These are phyloP conservation scores for Spheniscus humboldti DNA, from an alignment of 2,797 vertebrate species.

Conservation along the genomic window DNA sequence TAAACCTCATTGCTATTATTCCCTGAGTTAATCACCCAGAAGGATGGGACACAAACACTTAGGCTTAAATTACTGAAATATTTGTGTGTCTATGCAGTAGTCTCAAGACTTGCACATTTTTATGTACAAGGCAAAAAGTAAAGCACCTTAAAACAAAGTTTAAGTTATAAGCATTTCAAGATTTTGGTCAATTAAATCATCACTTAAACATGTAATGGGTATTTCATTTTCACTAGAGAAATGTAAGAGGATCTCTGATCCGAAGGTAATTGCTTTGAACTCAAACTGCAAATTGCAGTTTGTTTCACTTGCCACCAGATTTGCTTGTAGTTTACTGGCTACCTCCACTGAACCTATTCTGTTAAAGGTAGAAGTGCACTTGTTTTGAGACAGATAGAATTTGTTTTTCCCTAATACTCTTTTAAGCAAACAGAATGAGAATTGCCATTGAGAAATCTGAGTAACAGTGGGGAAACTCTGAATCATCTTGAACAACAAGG, in stretches of 20 bases:
- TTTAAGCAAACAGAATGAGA: neutral
- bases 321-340: neutral
- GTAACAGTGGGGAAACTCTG: neutral
- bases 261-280: neutral
- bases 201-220: constrained; percentile 1
- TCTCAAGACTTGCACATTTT: neutral
- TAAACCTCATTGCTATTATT: constrained; percentile 24
- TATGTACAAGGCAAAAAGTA: neutral
- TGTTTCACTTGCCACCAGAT: neutral
- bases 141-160: neutral
- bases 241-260: neutral
- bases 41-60: constrained; percentile 5
- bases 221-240: constrained; percentile 15
- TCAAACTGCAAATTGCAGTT: neutral
- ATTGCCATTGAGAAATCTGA: neutral
- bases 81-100: neutral
- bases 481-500: neutral
- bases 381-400: neutral
- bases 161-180: constrained; percentile 26
- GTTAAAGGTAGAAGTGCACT: neutral
- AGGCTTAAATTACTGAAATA: constrained; percentile 52
- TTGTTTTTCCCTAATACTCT: neutral
- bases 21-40: constrained; percentile 21
- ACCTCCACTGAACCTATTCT: neutral
- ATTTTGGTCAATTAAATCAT: constrained; percentile 49